Evolutionary conservation across 2,888 invertebrate species (phyloP).

Genomic region (Adelphocoris suturalis): DNA sequence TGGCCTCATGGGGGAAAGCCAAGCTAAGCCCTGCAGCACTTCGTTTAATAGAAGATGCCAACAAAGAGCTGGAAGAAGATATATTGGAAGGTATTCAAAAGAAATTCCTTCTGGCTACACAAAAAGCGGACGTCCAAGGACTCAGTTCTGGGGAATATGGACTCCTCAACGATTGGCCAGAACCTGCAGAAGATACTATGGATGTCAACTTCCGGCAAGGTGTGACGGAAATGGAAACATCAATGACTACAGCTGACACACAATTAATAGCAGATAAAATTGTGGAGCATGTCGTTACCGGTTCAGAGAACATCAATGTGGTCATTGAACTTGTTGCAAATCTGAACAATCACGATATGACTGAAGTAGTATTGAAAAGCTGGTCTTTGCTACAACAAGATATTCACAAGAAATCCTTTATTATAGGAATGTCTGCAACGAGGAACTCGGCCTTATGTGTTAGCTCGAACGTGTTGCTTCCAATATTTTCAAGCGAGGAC

Average conservation of each 20-base stretch:
- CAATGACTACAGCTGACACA: neutral
- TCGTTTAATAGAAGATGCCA: constrained; percentile 27
- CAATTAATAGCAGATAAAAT: constrained; percentile 13
- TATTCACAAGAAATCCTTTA: constrained; percentile 46
- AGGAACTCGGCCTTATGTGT: constrained; percentile 34
- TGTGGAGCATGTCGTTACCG: constrained; percentile 2
- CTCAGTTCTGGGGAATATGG: neutral
- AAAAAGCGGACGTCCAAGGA: neutral
- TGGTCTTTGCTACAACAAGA: neutral
- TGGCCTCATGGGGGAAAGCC: constrained; percentile 62
- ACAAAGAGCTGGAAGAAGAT: constrained; percentile 30
- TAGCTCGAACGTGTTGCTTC: constrained; percentile 42
- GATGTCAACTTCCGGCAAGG: neutral
- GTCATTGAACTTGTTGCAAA: constrained; percentile 58
- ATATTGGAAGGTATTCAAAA: constrained; percentile 33
- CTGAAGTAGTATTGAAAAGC: constrained; percentile 1
- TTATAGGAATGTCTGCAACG: constrained; percentile 59
- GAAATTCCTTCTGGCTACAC: constrained; percentile 8
- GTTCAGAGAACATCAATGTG: constrained; percentile 49
- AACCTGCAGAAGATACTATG: neutral
- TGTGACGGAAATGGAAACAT: neutral
- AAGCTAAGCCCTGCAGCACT: constrained; percentile 49
- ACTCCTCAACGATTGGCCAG: constrained; percentile 35
- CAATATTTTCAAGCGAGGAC: neutral
- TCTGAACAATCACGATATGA: neutral